Evolutionary conservation across 2,113 vertebrate species (phyloP).

Genomic region (Corythornis cristatus): DNA sequence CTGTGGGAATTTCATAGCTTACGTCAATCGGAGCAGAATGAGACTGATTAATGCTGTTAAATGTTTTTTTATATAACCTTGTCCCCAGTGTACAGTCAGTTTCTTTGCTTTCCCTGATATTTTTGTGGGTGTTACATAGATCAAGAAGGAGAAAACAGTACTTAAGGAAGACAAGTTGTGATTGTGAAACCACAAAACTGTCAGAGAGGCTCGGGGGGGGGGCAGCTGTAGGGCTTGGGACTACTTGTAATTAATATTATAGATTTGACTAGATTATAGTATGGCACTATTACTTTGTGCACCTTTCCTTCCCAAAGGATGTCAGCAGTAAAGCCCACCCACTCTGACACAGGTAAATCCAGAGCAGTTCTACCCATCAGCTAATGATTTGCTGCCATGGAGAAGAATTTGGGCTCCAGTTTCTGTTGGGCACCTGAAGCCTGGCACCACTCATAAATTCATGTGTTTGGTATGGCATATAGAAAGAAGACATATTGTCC

Average conservation of each 20-base stretch:
- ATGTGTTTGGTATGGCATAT: background rate
- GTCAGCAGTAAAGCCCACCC: background rate
- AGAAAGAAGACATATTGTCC: background rate
- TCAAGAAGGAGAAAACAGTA: background rate
- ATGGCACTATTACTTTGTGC: background rate
- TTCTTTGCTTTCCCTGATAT: slow-evolving; percentile 35
- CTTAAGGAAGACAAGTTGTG: background rate
- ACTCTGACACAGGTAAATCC: background rate
- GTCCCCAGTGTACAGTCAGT: slow-evolving; percentile 5
- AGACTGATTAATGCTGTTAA: background rate
- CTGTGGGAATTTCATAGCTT: slow-evolving; percentile 47
- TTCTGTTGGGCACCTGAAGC: background rate
- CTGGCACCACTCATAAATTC: background rate
- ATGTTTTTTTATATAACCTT: background rate
- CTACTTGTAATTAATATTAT: background rate
- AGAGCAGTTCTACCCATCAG: background rate
- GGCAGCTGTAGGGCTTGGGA: background rate
- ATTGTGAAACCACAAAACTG: background rate
- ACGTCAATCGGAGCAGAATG: slow-evolving; percentile 39
- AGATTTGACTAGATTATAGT: background rate
- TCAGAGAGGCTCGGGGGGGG: background rate
- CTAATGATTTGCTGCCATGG: background rate
- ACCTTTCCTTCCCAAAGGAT: background rate
- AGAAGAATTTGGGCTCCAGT: background rate
- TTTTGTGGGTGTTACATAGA: slow-evolving; percentile 17